Evolutionary conservation across 2,797 vertebrate genomes (phyloP).

Genomic region (Schizopygopsis malacanthus): DNA sequence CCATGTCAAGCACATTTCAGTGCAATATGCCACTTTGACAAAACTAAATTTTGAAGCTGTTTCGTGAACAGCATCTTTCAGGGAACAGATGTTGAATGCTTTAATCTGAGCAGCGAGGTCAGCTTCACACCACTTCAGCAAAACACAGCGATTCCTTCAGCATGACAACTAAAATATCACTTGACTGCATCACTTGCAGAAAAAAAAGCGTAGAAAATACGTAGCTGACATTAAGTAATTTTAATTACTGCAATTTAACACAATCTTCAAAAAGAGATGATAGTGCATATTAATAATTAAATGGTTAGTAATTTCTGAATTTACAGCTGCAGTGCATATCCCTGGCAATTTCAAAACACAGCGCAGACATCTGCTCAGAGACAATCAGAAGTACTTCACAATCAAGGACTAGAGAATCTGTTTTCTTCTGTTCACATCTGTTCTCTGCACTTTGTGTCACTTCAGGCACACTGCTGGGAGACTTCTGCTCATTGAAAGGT

Average conservation of each 20-base stretch:
- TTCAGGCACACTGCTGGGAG: slow-evolving; percentile 19
- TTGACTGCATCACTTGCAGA: not conserved
- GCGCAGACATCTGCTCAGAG: slow-evolving; percentile 16
- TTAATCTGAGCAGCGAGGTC: slow-evolving; percentile 22
- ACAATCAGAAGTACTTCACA: slow-evolving; percentile 24
- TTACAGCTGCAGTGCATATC: slow-evolving; percentile 2
- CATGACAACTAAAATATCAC: slow-evolving; percentile 17
- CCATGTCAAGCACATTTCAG: slow-evolving; percentile 29
- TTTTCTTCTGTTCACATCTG: slow-evolving; percentile 29
- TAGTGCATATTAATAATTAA: slow-evolving; percentile 26
- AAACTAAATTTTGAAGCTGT: slow-evolving; percentile 11
- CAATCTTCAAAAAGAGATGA: slow-evolving; percentile 7
- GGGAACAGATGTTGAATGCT: slow-evolving; percentile 41
- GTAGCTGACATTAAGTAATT: not conserved
- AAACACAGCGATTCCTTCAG: not conserved
- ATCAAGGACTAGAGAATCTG: slow-evolving; percentile 15
- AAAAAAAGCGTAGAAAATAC: not conserved
- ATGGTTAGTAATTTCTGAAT: not conserved
- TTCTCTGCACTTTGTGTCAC: slow-evolving; percentile 23
- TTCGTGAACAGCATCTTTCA: slow-evolving; percentile 25
- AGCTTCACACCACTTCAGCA: slow-evolving; percentile 22
- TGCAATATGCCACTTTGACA: slow-evolving; percentile 14
- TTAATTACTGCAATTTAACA: slow-evolving; percentile 10
- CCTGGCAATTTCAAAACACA: not conserved
- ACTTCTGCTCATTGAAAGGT: slow-evolving; percentile 10